Percentiles rank a stretch among this genome's conserved stretches.
These are phyloP conservation scores for Ophion slaviceki DNA, from an alignment of 2,888 invertebrate species.

Conservation along the genomic window DNA sequence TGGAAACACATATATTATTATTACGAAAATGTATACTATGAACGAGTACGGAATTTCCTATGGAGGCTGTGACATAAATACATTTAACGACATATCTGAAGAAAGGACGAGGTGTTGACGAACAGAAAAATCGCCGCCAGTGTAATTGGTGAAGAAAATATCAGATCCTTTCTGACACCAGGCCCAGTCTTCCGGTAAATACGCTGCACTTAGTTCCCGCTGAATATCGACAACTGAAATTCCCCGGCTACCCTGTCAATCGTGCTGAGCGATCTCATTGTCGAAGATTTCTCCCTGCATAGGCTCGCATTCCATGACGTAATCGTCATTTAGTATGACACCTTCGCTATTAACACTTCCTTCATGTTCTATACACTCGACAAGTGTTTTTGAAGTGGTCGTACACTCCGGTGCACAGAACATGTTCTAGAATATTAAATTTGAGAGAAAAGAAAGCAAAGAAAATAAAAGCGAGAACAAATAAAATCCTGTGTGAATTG, in stretches of 20 bases:
- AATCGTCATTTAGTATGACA: background rate
- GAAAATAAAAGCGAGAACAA: no score
- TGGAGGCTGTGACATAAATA: background rate
- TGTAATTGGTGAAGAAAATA: background rate
- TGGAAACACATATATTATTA: background rate
- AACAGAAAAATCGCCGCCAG: background rate
- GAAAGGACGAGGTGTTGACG: background rate
- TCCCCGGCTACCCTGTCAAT: background rate
- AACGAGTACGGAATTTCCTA: background rate
- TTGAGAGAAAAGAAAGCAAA: background rate
- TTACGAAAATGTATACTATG: background rate
- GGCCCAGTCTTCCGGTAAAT: constrained; percentile 7
- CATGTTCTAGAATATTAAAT: background rate
- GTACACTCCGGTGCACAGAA: background rate
- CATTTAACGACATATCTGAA: background rate
- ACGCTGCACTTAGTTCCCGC: background rate
- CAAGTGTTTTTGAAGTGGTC: background rate
- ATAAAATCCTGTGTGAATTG: no score
- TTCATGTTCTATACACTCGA: background rate
- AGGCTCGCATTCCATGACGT: background rate
- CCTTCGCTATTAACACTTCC: background rate
- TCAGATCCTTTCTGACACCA: constrained; percentile 5
- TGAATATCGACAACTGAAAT: background rate
- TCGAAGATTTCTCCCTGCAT: background rate
- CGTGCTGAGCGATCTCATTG: background rate